Base-by-base conservation (phyloP, 92 coral and sea anemone species). In the Ricordea florida region DNA sequence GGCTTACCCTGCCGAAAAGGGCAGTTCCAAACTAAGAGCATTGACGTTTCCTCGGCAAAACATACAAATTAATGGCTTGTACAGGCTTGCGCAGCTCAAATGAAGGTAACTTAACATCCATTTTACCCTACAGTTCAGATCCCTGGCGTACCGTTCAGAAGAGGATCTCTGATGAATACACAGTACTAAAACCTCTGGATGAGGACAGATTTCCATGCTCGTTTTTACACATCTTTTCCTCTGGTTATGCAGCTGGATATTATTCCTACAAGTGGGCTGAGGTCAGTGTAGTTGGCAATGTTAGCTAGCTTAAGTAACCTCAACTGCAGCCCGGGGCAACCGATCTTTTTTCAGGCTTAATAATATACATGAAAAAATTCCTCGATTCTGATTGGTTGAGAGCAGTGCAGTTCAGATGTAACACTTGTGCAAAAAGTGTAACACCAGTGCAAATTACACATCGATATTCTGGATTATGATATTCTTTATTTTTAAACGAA, bases 181-280 rank as follows among this genome's bases (percentile, higher is more conserved):
- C 96, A 10, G 97, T 92, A 22, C 61, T 81, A 24, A 70, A 46
- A 44, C 96, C 96, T 1, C 69, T 82, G 23, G 27, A 59, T 0
- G 72, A 85, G 13, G 94, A 92, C 55, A 74, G 87, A 37, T 92
- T 89, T 56, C 97, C 94, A 6, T 85, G 94, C 41, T 85, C 91
- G 16, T 92, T 92, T 71, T 62, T 90, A 11, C 97, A 92, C 86
- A 85, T 92, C 46, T 92, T 92, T 62, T 76, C 89, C 13, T 71
- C 73, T 37, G 96, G 89, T 23, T 92, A 92, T 57, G 88, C 97
- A 1, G 97, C 97, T 4, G 97, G 96, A 0, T 92, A 92, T 61
- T 92, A 92, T 76, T 89, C 96, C 2, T 92, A 92, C 76, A 92
- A 92, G 51, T 92, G 97, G 97, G 97, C 97, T 4, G 97, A 90